These are phyloP conservation scores for Caenorhabditis angaria DNA, from an alignment of 2,888 invertebrate genomes.

Conservation along the genomic window DNA sequence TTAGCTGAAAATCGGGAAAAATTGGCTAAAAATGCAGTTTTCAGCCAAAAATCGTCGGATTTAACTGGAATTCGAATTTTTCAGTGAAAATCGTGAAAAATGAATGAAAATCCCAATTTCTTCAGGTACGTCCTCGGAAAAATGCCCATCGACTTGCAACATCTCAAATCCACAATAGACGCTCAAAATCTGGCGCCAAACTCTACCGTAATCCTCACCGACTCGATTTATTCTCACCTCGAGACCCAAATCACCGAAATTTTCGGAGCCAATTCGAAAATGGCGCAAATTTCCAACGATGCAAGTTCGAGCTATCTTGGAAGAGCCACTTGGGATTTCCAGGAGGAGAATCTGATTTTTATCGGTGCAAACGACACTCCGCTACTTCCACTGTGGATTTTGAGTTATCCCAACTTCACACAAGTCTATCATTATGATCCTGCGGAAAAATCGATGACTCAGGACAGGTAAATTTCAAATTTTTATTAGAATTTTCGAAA, in stretches of 20 bases:
- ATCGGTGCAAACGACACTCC: slow-evolving; percentile 58
- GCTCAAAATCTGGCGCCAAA: slow-evolving; percentile 16
- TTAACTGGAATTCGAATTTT: too few relatives aligned
- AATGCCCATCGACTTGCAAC: slow-evolving; percentile 21
- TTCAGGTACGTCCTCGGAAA: slow-evolving; percentile 54
- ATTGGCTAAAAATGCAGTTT: too few relatives aligned
- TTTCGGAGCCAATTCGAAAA: not conserved
- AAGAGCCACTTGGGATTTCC: slow-evolving; percentile 12
- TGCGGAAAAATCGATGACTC: slow-evolving; percentile 16
- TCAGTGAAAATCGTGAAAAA: not conserved
- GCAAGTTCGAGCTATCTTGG: slow-evolving; percentile 22
- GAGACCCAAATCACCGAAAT: not conserved
- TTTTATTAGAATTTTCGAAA: slow-evolving; percentile 11
- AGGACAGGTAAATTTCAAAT: slow-evolving; percentile 26
- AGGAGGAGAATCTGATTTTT: slow-evolving; percentile 53
- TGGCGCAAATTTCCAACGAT: slow-evolving; percentile 2
- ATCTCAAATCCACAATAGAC: slow-evolving; percentile 1
- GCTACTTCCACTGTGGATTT: slow-evolving; percentile 64
- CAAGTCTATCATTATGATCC: slow-evolving; percentile 43
- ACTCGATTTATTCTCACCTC: slow-evolving; percentile 28
- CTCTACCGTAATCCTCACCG: slow-evolving; percentile 28
- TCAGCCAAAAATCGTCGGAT: too few relatives aligned
- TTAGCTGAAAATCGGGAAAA: too few relatives aligned
- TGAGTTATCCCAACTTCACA: slow-evolving; percentile 57
- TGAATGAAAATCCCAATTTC: not conserved